Conservation (phyloP, 2,113 vertebrate genomes). For the Poeciliopsis prolifica region DNA sequence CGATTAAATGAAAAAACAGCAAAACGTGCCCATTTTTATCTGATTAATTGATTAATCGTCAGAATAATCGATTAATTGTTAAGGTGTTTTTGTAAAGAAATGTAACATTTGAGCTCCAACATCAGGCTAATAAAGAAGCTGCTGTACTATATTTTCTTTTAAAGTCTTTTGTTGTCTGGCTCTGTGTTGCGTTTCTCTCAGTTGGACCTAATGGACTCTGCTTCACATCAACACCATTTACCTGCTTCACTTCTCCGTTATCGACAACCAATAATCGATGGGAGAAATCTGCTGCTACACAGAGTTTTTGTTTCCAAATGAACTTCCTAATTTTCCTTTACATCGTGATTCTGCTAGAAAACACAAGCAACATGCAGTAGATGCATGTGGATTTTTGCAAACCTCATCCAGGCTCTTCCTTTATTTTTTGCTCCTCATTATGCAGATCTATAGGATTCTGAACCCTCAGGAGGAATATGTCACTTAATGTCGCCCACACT, state of each 20-base stretch:
- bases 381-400: background rate
- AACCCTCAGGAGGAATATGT: conserved; percentile 27
- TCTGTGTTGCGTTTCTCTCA: background rate
- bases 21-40: too few species aligned
- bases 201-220: background rate
- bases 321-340: background rate
- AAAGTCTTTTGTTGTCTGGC: background rate
- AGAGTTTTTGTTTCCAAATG: background rate
- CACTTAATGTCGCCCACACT: conserved; percentile 33
- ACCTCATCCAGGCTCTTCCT: background rate
- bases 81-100: too few species aligned
- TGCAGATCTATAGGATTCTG: background rate
- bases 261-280: background rate
- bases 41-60: too few species aligned
- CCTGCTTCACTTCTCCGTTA: background rate
- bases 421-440: conserved; percentile 10
- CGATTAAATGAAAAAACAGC: too few species aligned
- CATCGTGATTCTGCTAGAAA: background rate
- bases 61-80: too few species aligned
- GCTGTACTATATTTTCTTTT: too few species aligned
- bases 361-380: background rate
- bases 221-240: background rate
- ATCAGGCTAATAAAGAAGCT: too few species aligned
- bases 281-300: background rate
- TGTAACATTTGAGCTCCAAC: too few species aligned